Conservation (phyloP, 2,113 vertebrate genomes). For the Apteryx mantelli region DNA sequence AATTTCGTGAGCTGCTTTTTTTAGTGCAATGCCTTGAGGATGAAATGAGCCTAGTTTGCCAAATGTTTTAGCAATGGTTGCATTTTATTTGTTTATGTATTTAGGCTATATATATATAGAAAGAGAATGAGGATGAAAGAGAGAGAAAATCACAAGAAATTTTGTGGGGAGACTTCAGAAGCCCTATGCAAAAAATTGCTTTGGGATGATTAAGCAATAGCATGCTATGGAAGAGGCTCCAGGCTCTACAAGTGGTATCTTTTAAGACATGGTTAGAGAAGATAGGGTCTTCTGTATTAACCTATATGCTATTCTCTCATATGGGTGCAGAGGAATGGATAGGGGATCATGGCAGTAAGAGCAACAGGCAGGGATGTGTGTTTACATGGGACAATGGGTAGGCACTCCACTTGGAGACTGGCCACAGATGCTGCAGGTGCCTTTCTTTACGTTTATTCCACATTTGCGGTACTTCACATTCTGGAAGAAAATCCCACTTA, state of each 20-base stretch:
- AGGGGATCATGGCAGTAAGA: neutral
- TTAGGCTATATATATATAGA: neutral
- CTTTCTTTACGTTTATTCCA: neutral
- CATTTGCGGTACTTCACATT: neutral
- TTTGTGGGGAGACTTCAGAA: neutral
- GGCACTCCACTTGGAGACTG: neutral
- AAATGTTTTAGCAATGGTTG: conserved; percentile 1
- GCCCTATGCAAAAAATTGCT: neutral
- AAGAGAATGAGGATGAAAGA: neutral
- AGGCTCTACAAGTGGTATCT: neutral
- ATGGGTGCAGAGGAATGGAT: neutral
- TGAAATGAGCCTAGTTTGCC: conserved; percentile 20
- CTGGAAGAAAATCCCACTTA: neutral
- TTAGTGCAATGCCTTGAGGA: conserved; percentile 45
- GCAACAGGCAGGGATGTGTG: neutral
- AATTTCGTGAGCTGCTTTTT: conserved; percentile 14
- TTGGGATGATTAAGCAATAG: neutral
- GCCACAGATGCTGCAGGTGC: neutral
- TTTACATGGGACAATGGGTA: neutral
- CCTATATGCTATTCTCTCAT: neutral
- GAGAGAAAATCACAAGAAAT: neutral
- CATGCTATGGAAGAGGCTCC: neutral
- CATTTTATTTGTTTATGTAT: conserved; percentile 11
- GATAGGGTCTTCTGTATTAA: neutral
- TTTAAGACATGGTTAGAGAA: neutral